Base-by-base conservation (phyloP, 2,797 vertebrate species). In the Moxostoma hubbsi region DNA sequence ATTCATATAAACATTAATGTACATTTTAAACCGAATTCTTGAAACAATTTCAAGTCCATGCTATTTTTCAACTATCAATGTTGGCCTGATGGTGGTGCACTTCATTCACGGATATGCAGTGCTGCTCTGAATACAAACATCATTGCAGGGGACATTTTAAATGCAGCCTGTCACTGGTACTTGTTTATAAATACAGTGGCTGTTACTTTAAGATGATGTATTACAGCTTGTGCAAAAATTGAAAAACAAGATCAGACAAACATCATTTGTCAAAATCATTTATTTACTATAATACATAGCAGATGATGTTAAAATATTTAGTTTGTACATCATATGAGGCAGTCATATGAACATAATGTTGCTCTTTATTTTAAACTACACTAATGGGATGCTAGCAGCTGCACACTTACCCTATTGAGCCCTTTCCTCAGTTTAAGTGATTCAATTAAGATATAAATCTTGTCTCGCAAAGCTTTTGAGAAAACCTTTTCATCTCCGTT, bases 231-330 rank as follows among this genome's bases (percentile, higher is more conserved):
- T 2, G 7, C 0, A 3, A 11, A 9, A 18, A 71, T 43, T 1
- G 2, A 77, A 55, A 45, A 61, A 36, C 2, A 15, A 83, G 13
- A 58, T 51, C 53, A 71, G 58, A 71, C 76, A 72, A 74, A 73
- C 80, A 91, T 93, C 91, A 90, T 93, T 92, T 95, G 92, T 96
- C 93, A 95, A 96, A 96, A 96, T 94, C 89, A 93, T 96, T 95
- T 96, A 96, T 95, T 96, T 95, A 96, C 95, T 97, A 95, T 95
- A 93, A 93, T 95, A 97, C 94, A 95, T 92, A 94, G 92, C 85
- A 85, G 92, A 95, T 90, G 93, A 93, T 88, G 91, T 95, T 94
- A 94, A 91, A 90, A 93, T 93, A 90, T 93, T 53, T 82, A 91
- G 90, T 94, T 94, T 94, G 88, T 94, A 93, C 92, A 94, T 82